Evolutionary conservation across 1,140 invertebrate species (phyloP).

Genomic region (Scaptomyza graminum): DNA sequence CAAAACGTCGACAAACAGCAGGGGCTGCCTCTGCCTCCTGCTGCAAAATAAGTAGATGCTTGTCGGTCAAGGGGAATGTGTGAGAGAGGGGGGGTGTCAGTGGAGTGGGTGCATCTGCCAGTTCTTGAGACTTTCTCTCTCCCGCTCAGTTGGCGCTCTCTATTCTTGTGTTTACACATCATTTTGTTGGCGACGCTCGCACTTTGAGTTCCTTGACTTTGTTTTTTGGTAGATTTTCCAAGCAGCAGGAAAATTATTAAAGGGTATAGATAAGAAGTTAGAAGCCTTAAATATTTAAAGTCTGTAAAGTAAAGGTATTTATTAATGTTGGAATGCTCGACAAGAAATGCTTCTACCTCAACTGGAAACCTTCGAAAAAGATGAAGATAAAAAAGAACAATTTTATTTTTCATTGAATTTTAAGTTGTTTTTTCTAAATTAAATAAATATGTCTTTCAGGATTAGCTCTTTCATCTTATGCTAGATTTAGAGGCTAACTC

Average conservation of each 20-base stretch:
- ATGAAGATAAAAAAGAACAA: no score
- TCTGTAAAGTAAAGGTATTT: no score
- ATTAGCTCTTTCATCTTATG: no score
- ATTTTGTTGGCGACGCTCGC: constrained; percentile 44
- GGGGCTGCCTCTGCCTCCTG: no score
- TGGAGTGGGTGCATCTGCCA: not conserved
- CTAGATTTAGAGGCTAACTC: constrained; percentile 28
- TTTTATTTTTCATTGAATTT: no score
- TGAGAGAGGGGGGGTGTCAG: not conserved
- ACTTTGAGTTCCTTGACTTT: constrained; percentile 77
- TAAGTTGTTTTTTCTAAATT: no score
- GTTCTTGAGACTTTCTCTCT: constrained; percentile 15
- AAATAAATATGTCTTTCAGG: no score
- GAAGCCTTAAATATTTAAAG: no score
- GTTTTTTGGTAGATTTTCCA: constrained; percentile 47
- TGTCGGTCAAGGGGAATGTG: not conserved
- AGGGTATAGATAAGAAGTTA: no score
- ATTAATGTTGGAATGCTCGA: no score
- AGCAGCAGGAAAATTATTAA: not conserved
- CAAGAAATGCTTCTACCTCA: no score
- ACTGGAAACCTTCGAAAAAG: no score
- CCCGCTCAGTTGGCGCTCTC: constrained; percentile 3
- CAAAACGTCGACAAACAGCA: constrained; percentile 9
- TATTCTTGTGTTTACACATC: constrained; percentile 46
- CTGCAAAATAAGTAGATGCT: not conserved